A percentile compares a stretch with the other conserved stretches of the same genome.
These are phyloP conservation scores for Zelostemma sp. DNA, from an alignment of 1,140 invertebrate species.

Conservation along the genomic window DNA sequence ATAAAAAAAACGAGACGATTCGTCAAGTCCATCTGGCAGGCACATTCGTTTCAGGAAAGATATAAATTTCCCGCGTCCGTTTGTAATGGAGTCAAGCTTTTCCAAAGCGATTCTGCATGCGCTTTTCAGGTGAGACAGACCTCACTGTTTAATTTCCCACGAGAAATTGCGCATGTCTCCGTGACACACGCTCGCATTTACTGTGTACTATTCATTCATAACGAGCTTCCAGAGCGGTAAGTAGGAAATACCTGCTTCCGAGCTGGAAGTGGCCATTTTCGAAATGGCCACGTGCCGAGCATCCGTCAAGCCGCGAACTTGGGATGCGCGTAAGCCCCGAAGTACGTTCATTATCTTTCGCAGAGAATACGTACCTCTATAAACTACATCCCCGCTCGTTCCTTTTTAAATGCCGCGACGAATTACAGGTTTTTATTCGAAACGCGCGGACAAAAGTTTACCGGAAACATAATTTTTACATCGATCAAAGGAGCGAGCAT, in stretches of 20 bases:
- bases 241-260: slow-evolving; percentile 43
- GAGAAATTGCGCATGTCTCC: slow-evolving; percentile 58
- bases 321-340: slow-evolving; percentile 16
- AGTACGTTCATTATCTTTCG: slow-evolving; percentile 29
- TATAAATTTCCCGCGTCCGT: slow-evolving; percentile 29
- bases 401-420: slow-evolving; percentile 5
- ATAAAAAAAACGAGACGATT: slow-evolving; percentile 33
- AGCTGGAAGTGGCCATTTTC: slow-evolving; percentile 52
- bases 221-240: slow-evolving; percentile 41
- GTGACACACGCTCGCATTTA: slow-evolving; percentile 40
- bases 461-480: too few species aligned
- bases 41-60: slow-evolving; percentile 41
- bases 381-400: slow-evolving; percentile 15
- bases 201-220: slow-evolving; percentile 52
- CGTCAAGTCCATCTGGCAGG: slow-evolving; percentile 40
- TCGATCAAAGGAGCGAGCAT: neutral
- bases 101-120: slow-evolving; percentile 13
- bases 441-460: neutral
- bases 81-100: slow-evolving; percentile 31
- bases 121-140: slow-evolving; percentile 40
- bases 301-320: slow-evolving; percentile 49
- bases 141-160: slow-evolving; percentile 61
- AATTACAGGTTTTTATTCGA: neutral
- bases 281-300: slow-evolving; percentile 59
- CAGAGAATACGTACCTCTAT: slow-evolving; percentile 24